phyloP scores from a whole-genome alignment of 2,888 invertebrate species.

The Bursaphelenchus okinawaensis region DNA sequence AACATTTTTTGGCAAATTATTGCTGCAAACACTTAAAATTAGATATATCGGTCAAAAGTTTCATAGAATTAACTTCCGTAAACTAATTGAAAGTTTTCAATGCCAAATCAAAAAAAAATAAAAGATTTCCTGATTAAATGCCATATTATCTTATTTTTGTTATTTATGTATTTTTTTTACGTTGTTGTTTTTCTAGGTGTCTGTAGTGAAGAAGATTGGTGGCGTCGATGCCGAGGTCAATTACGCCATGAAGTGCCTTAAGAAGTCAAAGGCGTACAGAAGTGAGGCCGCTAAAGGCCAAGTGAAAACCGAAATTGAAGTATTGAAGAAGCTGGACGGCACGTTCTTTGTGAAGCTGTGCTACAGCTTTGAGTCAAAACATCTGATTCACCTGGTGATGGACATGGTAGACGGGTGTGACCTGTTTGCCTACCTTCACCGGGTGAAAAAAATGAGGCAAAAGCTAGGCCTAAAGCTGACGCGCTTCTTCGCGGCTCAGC shows the following conservation, averaged over 20 bases:
- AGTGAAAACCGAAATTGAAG: not conserved
- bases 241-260: not conserved
- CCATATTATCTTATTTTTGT: too few species aligned
- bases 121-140: too few species aligned
- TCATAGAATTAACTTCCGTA: too few species aligned
- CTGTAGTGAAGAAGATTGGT: not conserved
- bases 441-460: too few species aligned
- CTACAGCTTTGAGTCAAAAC: not conserved
- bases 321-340: not conserved
- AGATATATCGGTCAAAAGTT: too few species aligned
- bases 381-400: not conserved
- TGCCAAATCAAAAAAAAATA: too few species aligned
- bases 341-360: not conserved
- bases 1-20: too few species aligned
- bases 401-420: not conserved
- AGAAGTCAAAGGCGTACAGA: not conserved
- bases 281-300: not conserved
- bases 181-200: too few species aligned
- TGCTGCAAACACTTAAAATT: too few species aligned
- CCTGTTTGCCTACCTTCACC: not conserved
- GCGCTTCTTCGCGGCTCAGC: not conserved
- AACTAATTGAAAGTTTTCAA: too few species aligned
- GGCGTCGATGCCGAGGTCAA: not conserved
- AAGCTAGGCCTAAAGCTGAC: not conserved
- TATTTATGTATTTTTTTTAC: too few species aligned